Percentiles rank a stretch among this genome's conserved stretches.
Conservation (phyloP, 2,113 vertebrate genomes). For the Neotoma lepida region DNA sequence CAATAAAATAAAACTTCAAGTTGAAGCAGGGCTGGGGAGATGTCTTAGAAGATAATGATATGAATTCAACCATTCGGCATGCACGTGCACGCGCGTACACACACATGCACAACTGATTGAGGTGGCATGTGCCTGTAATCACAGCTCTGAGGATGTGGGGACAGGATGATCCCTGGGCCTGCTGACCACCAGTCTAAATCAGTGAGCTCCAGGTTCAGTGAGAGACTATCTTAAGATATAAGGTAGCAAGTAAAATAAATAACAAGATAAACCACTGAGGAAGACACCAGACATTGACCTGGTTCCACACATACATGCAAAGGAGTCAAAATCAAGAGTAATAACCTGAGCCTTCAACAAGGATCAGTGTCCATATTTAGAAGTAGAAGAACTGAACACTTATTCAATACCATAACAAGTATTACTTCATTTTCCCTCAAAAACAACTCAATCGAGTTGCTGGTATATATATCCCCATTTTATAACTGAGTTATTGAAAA, state of each 20-base stretch:
- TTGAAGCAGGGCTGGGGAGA: background rate
- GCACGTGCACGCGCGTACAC: no score
- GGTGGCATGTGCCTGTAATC: background rate
- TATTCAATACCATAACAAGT: constrained; percentile 26
- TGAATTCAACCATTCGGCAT: background rate
- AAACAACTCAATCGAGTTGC: constrained; percentile 25
- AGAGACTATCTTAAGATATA: background rate
- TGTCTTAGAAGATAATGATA: background rate
- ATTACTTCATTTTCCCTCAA: constrained; percentile 7
- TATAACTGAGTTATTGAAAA: constrained; percentile 15
- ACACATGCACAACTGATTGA: background rate
- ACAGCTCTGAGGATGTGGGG: no score
- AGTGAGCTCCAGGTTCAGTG: background rate
- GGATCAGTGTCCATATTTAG: background rate
- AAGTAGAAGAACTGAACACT: background rate
- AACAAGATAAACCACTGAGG: background rate
- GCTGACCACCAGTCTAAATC: background rate
- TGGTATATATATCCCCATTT: background rate
- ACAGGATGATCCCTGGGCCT: background rate
- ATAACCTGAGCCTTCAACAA: background rate
- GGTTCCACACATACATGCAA: background rate
- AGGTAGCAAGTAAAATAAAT: background rate
- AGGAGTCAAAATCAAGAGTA: background rate
- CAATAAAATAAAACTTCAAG: background rate
- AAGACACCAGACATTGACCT: background rate